A percentile compares a stretch with the other conserved stretches of the same genome.
phyloP scores from a whole-genome alignment of 2,888 invertebrate species.

The Epicampocera succincta region DNA sequence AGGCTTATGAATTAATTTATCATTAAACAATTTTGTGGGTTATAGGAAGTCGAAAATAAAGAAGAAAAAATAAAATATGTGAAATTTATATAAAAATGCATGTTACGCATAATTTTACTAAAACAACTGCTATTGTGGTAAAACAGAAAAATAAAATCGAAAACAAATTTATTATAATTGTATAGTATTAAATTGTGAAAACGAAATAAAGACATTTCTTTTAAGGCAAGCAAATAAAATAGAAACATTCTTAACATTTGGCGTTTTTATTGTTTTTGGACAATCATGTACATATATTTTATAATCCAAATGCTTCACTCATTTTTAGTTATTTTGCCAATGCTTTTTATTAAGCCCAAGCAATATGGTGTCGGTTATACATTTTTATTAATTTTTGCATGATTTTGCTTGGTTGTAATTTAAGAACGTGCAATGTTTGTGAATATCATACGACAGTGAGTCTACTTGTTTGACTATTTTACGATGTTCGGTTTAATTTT shows the following conservation, averaged over 20 bases:
- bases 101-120: slow-evolving; percentile 61
- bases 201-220: slow-evolving; percentile 59
- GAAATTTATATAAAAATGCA: slow-evolving; percentile 46
- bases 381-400: slow-evolving; percentile 23
- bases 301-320: neutral
- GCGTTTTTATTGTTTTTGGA: slow-evolving; percentile 60
- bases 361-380: slow-evolving; percentile 31
- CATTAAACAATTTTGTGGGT: slow-evolving; percentile 40
- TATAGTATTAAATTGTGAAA: slow-evolving; percentile 55
- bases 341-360: neutral
- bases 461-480: too few relatives aligned
- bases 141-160: slow-evolving; percentile 25
- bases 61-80: slow-evolving; percentile 9
- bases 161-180: slow-evolving; percentile 47
- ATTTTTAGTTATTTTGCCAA: neutral
- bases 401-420: neutral
- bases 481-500: too few relatives aligned
- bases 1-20: slow-evolving; percentile 20
- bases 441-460: too few relatives aligned
- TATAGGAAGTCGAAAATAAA: slow-evolving; percentile 6
- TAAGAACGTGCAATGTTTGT: too few relatives aligned
- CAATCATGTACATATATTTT: neutral
- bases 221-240: slow-evolving; percentile 63
- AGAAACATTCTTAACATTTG: slow-evolving; percentile 55
- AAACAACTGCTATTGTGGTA: slow-evolving; percentile 18